Evolutionary conservation across 2,797 vertebrate genomes (phyloP).

Genomic region (Anguilla obscura): DNA sequence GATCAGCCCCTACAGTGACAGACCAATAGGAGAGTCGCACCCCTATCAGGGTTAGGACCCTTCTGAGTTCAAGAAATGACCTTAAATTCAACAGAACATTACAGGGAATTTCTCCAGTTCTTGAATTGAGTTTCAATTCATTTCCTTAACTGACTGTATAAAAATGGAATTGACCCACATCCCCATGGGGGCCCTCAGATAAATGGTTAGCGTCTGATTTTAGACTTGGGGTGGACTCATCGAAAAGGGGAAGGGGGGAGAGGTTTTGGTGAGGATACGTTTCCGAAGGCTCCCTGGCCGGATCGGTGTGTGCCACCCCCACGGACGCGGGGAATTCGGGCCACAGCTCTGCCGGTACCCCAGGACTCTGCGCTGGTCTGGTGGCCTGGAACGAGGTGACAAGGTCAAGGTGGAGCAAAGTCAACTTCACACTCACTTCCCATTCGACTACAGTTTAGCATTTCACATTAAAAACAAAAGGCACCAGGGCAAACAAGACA

Average conservation of each 20-base stretch:
- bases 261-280: constrained; percentile 79
- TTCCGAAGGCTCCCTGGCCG: constrained; percentile 97
- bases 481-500: not conserved
- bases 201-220: not conserved
- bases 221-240: not conserved
- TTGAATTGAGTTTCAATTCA: not conserved
- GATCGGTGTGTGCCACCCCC: constrained; percentile 97
- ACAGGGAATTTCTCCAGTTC: not conserved
- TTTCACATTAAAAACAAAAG: not conserved
- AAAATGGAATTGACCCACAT: not conserved
- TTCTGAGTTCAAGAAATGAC: not conserved
- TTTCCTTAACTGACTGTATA: not conserved
- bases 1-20: not conserved
- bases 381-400: constrained; percentile 77
- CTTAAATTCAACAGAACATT: not conserved
- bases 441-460: not conserved
- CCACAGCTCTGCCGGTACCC: constrained; percentile 97
- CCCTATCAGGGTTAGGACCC: not conserved
- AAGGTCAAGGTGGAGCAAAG: not conserved
- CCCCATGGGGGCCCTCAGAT: not conserved
- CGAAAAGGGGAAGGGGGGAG: not conserved
- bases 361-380: constrained; percentile 98
- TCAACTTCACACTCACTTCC: not conserved
- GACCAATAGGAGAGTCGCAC: not conserved
- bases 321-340: constrained; percentile 94